Base-by-base conservation (phyloP, 1,140 invertebrate species). In the Procambarus virginalis region DNA sequence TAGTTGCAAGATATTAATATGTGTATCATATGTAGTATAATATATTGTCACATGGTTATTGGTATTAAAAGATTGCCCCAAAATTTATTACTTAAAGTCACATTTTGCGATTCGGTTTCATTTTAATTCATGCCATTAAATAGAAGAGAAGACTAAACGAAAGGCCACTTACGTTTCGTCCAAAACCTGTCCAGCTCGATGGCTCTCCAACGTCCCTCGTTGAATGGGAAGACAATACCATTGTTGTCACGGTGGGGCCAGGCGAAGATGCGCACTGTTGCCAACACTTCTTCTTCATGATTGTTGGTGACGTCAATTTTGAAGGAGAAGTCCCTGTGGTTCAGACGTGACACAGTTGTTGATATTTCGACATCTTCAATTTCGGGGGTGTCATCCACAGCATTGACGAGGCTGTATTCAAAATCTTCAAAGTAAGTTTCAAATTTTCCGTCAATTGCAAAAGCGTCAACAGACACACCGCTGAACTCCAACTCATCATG, bases 351-450 rank as follows among this genome's bases (percentile, higher is more conserved):
- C 10, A 88, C 73, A 48, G 2, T 12, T 0, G 86, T 55, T 20
- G 20, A 34, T 20, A 88, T 82, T 2, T 49, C 60, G 3, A 88
- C 86, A 46, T 88, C 86, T 12, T 6, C 8, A 12, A 88, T 48
- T 3, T 81, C 51, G 9, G 4, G 46, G 1, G 79, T 76, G n/a
- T 82, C 79, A 76, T 89, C 86, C 4, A 89, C 78, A 60, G 86
- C 86, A 58, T 89, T 89, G 22, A 89, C 2, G 9, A 88, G 46
- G 51, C 70, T 82, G 49, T 82, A 88, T 58, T 88, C 78, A 46
- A 88, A 88, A 58, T 83, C 86, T n/a, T 89, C 86, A n/a, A 89
- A 89, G 78, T 45, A 82, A 3, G 86, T 89, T 10, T 73, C 70
- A 4, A n/a, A 89, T 51, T 1, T 14, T 8, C 70, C 80, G 49